Base-by-base conservation (phyloP, 2,113 vertebrate species). In the Rhipidura dahli region DNA sequence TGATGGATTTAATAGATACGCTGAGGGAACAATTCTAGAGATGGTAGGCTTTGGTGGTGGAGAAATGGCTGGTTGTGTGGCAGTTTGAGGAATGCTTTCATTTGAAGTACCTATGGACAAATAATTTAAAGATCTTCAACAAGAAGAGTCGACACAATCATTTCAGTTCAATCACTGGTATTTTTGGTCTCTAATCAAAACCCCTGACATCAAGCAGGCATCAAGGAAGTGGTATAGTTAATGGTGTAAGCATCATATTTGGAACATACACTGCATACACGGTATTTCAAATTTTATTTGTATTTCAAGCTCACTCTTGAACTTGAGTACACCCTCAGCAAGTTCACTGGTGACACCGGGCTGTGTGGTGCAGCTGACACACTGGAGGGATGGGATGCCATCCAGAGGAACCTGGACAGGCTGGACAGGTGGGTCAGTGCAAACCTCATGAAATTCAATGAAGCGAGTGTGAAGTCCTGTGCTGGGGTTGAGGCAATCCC, bases 81-180 rank as follows among this genome's bases (percentile, higher is more conserved):
- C 98, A 98, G 98, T 98, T 92, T 97, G 98, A 97, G 97, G 98
- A 98, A 98, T 98, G 98, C 98, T 98, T 96, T 98, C 98, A 83
- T 98, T 98, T 82, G 97, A 98, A 97, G 98, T 97, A 97, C 98
- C 98, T 98, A 47, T 0, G 53, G 88, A 86, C 15, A 89, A 92
- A 90, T 17, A 88, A 66, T 88, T 79, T 70, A 7, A 84, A 87
- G 88, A 84, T 80, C 77, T 84, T 73, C 28, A 89, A 47, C 22
- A 78, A 50, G 14, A 90, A 17, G 35, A 63, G 31, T 22, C 27
- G 15, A 88, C 42, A 83, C 21, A 69, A 69, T 27, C 23, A 82
- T 73, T 86, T 84, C 50, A 66, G 11, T 73, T 88, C 61, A 57
- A 33, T 65, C 42, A 83, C 42, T 75, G 35, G 18, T 83, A 71